Conservation (phyloP, 2,888 invertebrate species). For the Strigamia transsilvanica region DNA sequence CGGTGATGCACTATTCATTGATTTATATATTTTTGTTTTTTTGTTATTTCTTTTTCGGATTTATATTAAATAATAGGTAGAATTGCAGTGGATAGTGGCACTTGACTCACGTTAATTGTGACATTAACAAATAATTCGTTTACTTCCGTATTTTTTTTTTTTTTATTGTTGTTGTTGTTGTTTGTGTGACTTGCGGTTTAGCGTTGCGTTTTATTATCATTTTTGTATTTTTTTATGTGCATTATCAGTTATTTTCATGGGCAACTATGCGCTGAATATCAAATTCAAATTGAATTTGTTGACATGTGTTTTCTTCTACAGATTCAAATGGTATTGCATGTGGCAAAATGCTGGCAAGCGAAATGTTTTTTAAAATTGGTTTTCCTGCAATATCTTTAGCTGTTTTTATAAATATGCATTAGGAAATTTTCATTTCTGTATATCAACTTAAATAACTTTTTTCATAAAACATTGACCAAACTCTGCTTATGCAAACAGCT, state of each 20-base stretch:
- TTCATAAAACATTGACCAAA: constrained; percentile 12
- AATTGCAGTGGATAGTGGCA: too few relatives aligned
- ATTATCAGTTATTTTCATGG: neutral
- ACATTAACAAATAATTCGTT: too few relatives aligned
- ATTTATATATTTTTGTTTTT: too few relatives aligned
- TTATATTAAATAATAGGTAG: too few relatives aligned
- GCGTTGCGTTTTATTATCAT: neutral
- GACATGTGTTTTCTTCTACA: neutral
- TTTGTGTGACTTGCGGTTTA: too few relatives aligned
- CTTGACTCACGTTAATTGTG: too few relatives aligned
- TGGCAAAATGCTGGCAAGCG: neutral
- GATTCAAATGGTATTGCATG: too few relatives aligned
- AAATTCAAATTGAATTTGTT: constrained; percentile 21
- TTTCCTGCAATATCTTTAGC: neutral
- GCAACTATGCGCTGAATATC: neutral
- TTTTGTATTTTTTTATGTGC: neutral
- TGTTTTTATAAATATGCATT: neutral
- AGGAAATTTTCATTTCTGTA: neutral
- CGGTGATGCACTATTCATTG: too few relatives aligned
- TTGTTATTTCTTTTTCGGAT: too few relatives aligned
- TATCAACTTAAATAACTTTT: neutral
- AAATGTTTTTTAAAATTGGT: neutral
- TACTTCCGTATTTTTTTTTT: neutral
- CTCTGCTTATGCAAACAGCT: neutral
- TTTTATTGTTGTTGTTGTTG: neutral